A percentile compares a stretch with the other conserved stretches of the same genome.
Conservation (phyloP, 2,888 invertebrate species). For the Amorpha juglandis region DNA sequence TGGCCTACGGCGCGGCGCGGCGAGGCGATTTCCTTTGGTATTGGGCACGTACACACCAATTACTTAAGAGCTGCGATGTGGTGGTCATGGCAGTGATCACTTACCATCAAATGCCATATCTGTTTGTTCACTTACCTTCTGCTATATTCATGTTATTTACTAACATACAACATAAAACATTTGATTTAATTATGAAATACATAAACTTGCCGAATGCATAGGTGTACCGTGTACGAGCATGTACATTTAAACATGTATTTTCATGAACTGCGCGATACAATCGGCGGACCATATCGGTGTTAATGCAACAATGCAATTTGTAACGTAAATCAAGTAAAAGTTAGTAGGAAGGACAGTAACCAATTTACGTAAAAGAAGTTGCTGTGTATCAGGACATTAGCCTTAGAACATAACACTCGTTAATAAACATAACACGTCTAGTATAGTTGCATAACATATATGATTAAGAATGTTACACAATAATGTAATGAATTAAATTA, state of each 20-base stretch:
- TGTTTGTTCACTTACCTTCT: no score
- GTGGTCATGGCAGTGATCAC: no score
- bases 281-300: background rate
- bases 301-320: background rate
- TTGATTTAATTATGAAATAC: no score
- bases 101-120: no score
- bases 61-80: no score
- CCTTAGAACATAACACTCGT: background rate
- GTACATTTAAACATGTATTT: background rate
- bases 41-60: no score
- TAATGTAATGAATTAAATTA: constrained; percentile 10
- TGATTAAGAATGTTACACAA: constrained; percentile 8
- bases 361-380: background rate
- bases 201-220: no score
- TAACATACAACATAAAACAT: no score
- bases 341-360: constrained; percentile 9
- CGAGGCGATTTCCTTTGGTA: no score
- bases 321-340: constrained; percentile 9
- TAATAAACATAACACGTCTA: background rate
- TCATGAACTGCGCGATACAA: background rate
- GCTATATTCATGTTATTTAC: no score
- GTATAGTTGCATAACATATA: background rate
- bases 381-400: background rate
- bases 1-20: no score
- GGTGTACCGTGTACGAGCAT: no score